phyloP scores from a whole-genome alignment of 2,888 invertebrate genomes.

The Apamea anceps region DNA sequence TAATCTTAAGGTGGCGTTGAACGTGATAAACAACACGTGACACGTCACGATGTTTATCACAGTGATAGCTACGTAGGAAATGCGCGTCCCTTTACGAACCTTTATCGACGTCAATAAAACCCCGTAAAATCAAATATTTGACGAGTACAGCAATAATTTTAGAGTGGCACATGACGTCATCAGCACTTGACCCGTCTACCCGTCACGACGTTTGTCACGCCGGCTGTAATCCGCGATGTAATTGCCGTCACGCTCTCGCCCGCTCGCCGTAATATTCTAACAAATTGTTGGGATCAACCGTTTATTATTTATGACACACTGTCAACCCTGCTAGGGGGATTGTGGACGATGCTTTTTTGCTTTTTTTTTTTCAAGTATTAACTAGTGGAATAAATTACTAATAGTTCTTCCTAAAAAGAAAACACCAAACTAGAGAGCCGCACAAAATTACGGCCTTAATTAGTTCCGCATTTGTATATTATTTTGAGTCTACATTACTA shows the following conservation, averaged over 20 bases:
- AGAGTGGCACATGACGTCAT: slow-evolving; percentile 49
- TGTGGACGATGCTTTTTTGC: slow-evolving; percentile 30
- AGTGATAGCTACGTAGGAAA: background rate
- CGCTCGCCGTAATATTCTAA: slow-evolving; percentile 64
- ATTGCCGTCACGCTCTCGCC: slow-evolving; percentile 60
- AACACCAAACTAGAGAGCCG: background rate
- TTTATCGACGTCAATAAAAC: slow-evolving; percentile 18
- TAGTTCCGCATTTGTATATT: too few relatives aligned
- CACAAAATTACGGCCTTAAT: background rate
- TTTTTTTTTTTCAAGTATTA: slow-evolving; percentile 21
- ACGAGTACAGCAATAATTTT: slow-evolving; percentile 50
- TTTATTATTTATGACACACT: slow-evolving; percentile 67
- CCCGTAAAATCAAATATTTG: slow-evolving; percentile 47
- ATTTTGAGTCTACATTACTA: background rate
- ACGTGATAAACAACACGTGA: slow-evolving; percentile 28
- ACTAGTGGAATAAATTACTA: background rate
- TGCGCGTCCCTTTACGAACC: background rate
- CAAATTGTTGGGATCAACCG: slow-evolving; percentile 68
- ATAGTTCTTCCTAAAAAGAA: slow-evolving; percentile 7
- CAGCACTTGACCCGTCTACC: slow-evolving; percentile 60
- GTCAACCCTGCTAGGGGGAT: slow-evolving; percentile 52
- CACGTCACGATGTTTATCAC: slow-evolving; percentile 46
- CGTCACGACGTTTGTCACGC: slow-evolving; percentile 66
- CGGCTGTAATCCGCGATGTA: slow-evolving; percentile 64
- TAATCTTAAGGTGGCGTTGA: slow-evolving; percentile 3